These are phyloP conservation scores for Erynnis tages DNA, from an alignment of 2,888 invertebrate species.

Conservation along the genomic window DNA sequence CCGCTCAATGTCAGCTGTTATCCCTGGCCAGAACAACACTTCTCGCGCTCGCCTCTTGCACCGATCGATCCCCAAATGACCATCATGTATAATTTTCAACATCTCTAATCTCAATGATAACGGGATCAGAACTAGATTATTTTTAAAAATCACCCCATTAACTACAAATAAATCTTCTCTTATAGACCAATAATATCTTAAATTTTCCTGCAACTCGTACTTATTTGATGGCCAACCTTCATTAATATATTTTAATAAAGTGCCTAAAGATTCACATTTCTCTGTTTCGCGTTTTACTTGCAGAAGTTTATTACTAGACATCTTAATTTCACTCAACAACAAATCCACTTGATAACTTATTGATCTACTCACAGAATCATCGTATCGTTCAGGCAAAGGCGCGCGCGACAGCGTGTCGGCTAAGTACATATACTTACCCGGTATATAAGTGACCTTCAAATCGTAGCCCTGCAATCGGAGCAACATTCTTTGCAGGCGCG, in stretches of 20 bases:
- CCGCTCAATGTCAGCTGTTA: too few species aligned
- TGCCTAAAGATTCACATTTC: neutral
- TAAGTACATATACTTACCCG: conserved; percentile 29
- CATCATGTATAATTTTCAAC: too few species aligned
- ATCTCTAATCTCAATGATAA: too few species aligned
- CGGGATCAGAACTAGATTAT: too few species aligned
- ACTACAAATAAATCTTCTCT: too few species aligned
- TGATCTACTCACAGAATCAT: conserved; percentile 9
- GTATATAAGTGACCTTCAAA: conserved; percentile 16
- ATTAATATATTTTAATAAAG: neutral
- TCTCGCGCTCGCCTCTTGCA: too few species aligned
- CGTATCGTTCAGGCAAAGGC: conserved; percentile 22
- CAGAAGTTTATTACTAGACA: conserved; percentile 11
- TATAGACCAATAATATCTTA: too few species aligned
- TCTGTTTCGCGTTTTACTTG: neutral
- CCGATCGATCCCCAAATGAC: too few species aligned
- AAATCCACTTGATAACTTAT: conserved; percentile 1
- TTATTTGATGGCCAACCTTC: neutral
- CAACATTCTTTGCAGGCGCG: conserved; percentile 24
- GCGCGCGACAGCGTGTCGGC: conserved; percentile 29
- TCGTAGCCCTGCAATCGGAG: conserved; percentile 28
- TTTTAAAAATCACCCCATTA: too few species aligned
- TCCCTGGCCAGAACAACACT: too few species aligned
- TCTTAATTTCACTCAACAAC: neutral
- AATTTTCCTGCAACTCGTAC: too few species aligned